Conservation (phyloP, 2,113 vertebrate genomes). For the Indicator maculatus region DNA sequence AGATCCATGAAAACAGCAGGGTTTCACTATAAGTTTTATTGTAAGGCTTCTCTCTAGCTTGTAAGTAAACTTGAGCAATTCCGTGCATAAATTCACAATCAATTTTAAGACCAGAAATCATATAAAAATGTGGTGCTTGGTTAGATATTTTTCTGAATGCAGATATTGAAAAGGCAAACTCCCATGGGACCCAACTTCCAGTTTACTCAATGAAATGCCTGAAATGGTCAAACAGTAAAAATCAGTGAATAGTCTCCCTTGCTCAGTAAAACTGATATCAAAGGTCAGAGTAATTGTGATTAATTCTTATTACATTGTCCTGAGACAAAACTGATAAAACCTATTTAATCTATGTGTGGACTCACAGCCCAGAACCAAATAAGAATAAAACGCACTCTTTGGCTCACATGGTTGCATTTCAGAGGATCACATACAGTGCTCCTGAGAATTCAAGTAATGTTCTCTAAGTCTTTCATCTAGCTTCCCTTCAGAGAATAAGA, state of each 20-base stretch:
- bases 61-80: background rate
- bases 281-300: background rate
- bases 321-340: background rate
- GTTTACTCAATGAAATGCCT: background rate
- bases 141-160: background rate
- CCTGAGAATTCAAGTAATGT: background rate
- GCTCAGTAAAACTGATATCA: background rate
- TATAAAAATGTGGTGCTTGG: background rate
- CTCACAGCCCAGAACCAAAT: background rate
- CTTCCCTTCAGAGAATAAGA: constrained; percentile 50
- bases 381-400: background rate
- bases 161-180: background rate
- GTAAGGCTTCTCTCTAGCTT: background rate
- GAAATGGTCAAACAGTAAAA: background rate
- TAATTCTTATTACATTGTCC: background rate
- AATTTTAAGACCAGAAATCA: background rate
- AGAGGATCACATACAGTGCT: background rate
- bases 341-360: background rate
- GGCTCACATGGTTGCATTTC: background rate
- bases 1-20: background rate
- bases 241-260: background rate
- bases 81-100: background rate
- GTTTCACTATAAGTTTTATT: background rate
- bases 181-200: background rate
- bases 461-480: constrained; percentile 44